A percentile compares a stretch with the other conserved stretches of the same genome.
Conservation (phyloP, 2,888 invertebrate species). For the Bembecia ichneumoniformis region DNA sequence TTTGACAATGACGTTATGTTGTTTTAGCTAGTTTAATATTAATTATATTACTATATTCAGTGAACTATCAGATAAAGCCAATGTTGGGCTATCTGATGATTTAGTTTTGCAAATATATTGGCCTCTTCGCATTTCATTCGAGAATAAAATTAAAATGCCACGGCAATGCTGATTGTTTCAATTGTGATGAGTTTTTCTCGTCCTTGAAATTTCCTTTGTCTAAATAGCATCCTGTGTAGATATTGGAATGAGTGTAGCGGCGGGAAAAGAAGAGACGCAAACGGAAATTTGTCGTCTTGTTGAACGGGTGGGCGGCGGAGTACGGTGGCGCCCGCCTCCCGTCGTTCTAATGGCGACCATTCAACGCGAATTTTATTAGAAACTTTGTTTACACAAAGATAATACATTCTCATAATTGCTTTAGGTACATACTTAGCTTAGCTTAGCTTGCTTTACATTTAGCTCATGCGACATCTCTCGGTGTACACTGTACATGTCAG, state of each 20-base stretch:
- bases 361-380: constrained; percentile 26
- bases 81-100: too few species aligned
- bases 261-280: constrained; percentile 19
- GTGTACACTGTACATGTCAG: too few species aligned
- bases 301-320: constrained; percentile 17
- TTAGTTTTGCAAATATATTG: too few species aligned
- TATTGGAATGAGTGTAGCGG: constrained; percentile 14
- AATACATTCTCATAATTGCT: background rate
- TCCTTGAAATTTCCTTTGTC: constrained; percentile 40
- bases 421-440: background rate
- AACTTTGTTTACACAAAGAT: constrained; percentile 21
- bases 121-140: too few species aligned
- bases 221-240: constrained; percentile 42
- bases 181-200: constrained; percentile 18
- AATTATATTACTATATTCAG: too few species aligned
- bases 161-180: too few species aligned
- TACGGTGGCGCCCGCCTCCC: constrained; percentile 16
- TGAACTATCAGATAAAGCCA: too few species aligned
- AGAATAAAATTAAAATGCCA: too few species aligned
- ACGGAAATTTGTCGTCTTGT: constrained; percentile 39
- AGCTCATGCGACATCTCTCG: background rate
- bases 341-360: constrained; percentile 25
- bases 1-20: too few species aligned
- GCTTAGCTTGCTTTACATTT: too few species aligned
- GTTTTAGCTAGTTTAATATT: too few species aligned